These are phyloP conservation scores for Pangasius larnaudii DNA, from an alignment of 2,797 vertebrate genomes.

Conservation along the genomic window DNA sequence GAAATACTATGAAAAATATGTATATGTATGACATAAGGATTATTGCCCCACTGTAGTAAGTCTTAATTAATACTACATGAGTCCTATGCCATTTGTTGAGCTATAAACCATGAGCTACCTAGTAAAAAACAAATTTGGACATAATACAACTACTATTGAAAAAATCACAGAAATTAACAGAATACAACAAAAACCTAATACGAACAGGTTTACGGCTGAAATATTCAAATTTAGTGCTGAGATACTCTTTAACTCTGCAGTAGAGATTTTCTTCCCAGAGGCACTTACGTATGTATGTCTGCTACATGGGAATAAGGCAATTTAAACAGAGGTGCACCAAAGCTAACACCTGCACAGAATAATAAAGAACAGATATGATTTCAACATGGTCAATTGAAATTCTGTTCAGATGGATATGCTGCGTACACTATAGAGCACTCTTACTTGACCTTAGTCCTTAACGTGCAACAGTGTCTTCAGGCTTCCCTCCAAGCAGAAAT, in stretches of 20 bases:
- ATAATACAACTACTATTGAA: background rate
- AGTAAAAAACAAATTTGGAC: background rate
- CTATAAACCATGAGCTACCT: background rate
- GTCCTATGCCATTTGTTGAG: background rate
- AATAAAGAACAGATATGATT: conserved; percentile 38
- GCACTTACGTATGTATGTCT: conserved; percentile 25
- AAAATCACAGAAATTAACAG: background rate
- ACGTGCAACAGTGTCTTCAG: conserved; percentile 48
- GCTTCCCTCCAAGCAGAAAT: conserved; percentile 46
- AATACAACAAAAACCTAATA: background rate
- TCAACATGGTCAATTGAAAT: conserved; percentile 43
- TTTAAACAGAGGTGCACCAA: conserved; percentile 19
- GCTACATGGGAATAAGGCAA: conserved; percentile 24
- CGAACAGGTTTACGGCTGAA: background rate
- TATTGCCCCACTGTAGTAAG: background rate
- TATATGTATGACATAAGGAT: background rate
- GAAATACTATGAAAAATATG: background rate
- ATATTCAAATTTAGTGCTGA: background rate
- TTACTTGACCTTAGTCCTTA: conserved; percentile 52
- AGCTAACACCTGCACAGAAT: conserved; percentile 28
- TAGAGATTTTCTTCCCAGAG: background rate
- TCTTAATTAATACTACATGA: background rate
- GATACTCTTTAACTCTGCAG: background rate
- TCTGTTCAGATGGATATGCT: conserved; percentile 40
- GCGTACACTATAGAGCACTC: conserved; percentile 38